Base-by-base conservation (phyloP, 2,113 vertebrate species). In the Promerops cafer region DNA sequence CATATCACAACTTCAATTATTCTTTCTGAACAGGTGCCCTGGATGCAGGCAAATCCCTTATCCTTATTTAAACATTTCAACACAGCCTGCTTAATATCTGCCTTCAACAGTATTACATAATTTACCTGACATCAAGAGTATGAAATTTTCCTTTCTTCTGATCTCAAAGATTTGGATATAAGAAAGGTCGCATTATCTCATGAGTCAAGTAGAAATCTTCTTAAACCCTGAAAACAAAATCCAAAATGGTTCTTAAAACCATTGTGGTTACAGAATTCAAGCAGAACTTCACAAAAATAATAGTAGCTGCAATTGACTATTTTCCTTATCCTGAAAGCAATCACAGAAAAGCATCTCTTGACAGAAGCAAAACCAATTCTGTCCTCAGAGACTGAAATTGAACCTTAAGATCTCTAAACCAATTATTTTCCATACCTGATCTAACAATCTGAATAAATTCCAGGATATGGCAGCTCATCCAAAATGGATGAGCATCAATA, bases 41-140 rank as follows among this genome's bases (percentile, higher is more conserved):
- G 66, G 72, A 83, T 20, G 54, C 60, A 89, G 84, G 44, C 31
- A 90, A 94, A 89, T 83, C 82, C 30, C 68, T 91, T 64, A 40
- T n/a, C 49, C 30, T 72, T 68, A 49, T 45, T 89, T 87, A 80
- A 75, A 56, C 23, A 89, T 37, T 83, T 70, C 45, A 39, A 74
- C 8, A 10, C 39, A 79, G 86, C 49, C 89, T 96, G 63, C 86
- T 84, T 77, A 89, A 56, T 59, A 39, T 71, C 94, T 94, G 75
- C 80, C 92, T 92, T 95, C 82, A 83, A 74, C 1, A 95, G 84
- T 40, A 88, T 93, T 81, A 86, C 2, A 7, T 61, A 96, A 94
- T 97, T 97, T 97, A 97, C 96, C 97, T 97, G 95, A 95, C 95
- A 96, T 74, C 97, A 97, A 96, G 95, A 96, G 92, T 89, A 97